Conservation (phyloP, 2,888 invertebrate species). For the Panzeria rudis region DNA sequence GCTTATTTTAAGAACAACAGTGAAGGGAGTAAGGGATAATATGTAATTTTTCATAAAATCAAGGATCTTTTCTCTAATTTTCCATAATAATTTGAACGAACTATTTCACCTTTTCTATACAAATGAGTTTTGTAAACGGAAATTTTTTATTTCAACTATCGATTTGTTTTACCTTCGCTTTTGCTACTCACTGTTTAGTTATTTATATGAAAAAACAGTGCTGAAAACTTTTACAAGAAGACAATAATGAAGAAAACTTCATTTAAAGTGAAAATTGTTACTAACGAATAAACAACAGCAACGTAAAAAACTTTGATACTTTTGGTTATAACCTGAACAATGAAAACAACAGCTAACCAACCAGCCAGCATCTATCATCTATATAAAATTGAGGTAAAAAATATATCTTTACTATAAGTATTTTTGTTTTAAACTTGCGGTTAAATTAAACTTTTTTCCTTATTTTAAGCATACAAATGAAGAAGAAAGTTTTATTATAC, state of each 20-base stretch:
- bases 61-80: too few species aligned
- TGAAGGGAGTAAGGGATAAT: background rate
- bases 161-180: too few species aligned
- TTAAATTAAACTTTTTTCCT: constrained; percentile 33
- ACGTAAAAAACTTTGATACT: constrained; percentile 33
- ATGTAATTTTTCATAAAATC: too few species aligned
- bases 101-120: too few species aligned
- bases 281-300: constrained; percentile 52
- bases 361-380: constrained; percentile 42
- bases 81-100: too few species aligned
- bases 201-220: background rate
- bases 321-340: constrained; percentile 29
- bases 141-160: too few species aligned
- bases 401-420: constrained; percentile 4
- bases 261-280: constrained; percentile 65
- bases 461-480: constrained; percentile 18
- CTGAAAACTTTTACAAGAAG: constrained; percentile 43
- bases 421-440: constrained; percentile 35
- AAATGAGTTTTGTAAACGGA: too few species aligned
- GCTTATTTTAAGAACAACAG: background rate
- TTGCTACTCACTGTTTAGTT: constrained; percentile 9
- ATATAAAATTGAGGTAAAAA: constrained; percentile 54
- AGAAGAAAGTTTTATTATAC: background rate
- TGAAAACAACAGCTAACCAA: constrained; percentile 10
- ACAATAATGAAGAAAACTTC: constrained; percentile 67